Evolutionary conservation across 2,797 vertebrate genomes (phyloP), one percentile per base, ranked within the genome.

Genomic region (Coregonus sp.): DNA sequence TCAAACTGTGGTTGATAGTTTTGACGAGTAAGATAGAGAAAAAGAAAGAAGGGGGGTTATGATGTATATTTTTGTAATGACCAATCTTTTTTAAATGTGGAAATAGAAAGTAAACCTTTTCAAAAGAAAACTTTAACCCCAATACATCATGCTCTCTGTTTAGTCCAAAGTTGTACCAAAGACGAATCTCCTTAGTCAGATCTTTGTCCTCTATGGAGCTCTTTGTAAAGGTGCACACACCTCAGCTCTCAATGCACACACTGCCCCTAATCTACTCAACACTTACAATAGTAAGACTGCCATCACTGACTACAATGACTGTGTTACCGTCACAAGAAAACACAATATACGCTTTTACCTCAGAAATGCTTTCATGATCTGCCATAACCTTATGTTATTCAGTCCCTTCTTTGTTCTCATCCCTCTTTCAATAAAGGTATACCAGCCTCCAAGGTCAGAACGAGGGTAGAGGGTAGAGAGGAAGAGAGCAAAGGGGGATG

Each of bases 301-400:
- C 81, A 85, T 88, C 85, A 80, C 77, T 65, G 82, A 82, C 72
- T 76, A 70, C 84, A 78, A 82, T 66, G 84, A 90, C 88, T 90
- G 87, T 92, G 85, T 90, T 90, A 79, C 77, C 76, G 87, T 88
- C 82, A 80, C 81, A 78, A 87, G 84, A 82, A 92, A 86, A 84
- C 86, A 85, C 81, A 91, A 91, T 89, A 90, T 90, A 84, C 89
- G 91, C 87, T 89, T 82, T 79, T 85, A 87, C 85, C 85, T 84
- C 86, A 68, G 78, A 87, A 90, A 89, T 79, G 87, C 90, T 92
- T 92, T 92, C 89, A 91, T 92, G 89, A 91, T 88, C 89, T 88
- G 91, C 91, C 89, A 90, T 90, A 91, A 90, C 91, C 90, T 92
- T 91, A 90, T 92, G 91, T 91, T 91, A 90, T 89, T 92, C 86